Evolutionary conservation across 2,113 vertebrate species (phyloP).

Genomic region (Xenus cinereus): DNA sequence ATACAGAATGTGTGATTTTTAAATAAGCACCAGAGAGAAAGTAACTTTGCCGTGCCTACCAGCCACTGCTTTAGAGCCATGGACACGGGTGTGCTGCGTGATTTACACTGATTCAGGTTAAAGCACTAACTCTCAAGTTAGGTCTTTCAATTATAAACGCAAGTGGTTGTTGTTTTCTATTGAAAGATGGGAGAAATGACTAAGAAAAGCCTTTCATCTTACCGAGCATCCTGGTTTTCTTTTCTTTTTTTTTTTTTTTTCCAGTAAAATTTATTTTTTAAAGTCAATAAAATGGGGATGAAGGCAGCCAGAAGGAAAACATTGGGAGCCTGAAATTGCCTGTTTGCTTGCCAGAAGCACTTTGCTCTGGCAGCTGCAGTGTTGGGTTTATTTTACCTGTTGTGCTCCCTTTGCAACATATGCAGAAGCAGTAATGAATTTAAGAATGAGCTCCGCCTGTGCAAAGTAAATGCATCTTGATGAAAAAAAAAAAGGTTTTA

Average conservation of each 20-base stretch:
- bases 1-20: conserved; percentile 1
- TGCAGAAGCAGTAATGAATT: not conserved
- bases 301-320: not conserved
- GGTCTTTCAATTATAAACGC: not conserved
- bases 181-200: not conserved
- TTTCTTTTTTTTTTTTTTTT: not conserved
- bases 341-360: not conserved
- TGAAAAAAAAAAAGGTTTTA: not conserved
- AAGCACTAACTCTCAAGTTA: not conserved
- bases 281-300: not conserved
- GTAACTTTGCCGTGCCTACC: not conserved
- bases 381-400: not conserved
- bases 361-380: not conserved
- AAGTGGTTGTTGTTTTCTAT: not conserved
- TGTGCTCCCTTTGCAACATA: not conserved
- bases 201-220: not conserved
- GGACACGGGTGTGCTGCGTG: not conserved
- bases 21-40: not conserved
- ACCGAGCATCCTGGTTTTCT: not conserved
- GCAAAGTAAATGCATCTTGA: not conserved
- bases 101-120: not conserved
- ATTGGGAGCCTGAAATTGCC: not conserved
- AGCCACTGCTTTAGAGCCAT: not conserved
- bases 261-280: not conserved
- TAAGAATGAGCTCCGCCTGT: not conserved